These are phyloP conservation scores for Hemaris fuciformis DNA, from an alignment of 2,888 invertebrate species.

Conservation along the genomic window DNA sequence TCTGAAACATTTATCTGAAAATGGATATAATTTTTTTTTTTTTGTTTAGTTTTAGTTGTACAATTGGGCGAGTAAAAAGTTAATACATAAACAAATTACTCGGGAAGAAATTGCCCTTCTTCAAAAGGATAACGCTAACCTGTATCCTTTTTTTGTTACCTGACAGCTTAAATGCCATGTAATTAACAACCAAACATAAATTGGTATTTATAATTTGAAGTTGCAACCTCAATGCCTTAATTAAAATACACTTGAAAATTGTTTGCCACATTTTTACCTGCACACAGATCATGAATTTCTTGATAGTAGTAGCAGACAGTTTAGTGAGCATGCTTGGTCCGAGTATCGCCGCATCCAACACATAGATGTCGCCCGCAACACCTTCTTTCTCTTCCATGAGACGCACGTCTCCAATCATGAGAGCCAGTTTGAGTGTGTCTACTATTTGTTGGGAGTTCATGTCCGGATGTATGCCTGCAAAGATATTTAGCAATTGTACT, in stretches of 20 bases:
- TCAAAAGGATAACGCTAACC: no score
- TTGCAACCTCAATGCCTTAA: neutral
- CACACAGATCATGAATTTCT: constrained; percentile 92
- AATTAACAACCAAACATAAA: no score
- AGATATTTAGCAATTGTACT: no score
- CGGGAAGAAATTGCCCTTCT: no score
- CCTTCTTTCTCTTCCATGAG: constrained; percentile 88
- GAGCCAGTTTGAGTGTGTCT: constrained; percentile 88
- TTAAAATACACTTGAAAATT: neutral
- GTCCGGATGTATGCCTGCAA: constrained; percentile 82
- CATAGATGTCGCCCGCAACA: constrained; percentile 91
- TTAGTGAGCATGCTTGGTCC: constrained; percentile 89
- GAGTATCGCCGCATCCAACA: constrained; percentile 88
- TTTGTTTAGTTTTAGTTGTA: no score
- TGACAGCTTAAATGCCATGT: no score
- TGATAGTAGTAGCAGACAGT: constrained; percentile 88
- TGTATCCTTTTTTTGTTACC: no score
- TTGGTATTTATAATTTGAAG: no score
- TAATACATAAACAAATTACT: no score
- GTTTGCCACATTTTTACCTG: constrained; percentile 77
- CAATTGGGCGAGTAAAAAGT: no score
- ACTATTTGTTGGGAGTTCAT: constrained; percentile 85
- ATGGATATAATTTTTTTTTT: no score
- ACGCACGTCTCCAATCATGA: constrained; percentile 92
- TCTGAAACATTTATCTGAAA: no score